These are phyloP conservation scores for Cephus spinipes DNA, from an alignment of 2,888 invertebrate genomes.

Conservation along the genomic window DNA sequence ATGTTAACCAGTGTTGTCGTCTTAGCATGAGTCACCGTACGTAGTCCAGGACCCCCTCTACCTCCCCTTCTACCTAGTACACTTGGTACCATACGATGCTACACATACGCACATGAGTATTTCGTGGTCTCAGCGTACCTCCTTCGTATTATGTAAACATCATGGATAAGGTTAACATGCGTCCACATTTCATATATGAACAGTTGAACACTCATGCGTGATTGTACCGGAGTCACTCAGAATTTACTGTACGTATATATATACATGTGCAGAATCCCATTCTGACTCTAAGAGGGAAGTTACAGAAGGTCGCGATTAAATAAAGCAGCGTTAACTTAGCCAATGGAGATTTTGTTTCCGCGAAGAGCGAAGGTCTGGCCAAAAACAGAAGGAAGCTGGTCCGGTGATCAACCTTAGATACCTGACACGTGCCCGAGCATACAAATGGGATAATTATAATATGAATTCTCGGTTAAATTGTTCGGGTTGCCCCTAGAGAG, in stretches of 20 bases:
- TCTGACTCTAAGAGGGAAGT: background rate
- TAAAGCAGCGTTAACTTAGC: background rate
- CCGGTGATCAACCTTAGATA: background rate
- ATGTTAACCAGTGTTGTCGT: conserved; percentile 3
- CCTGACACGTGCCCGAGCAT: background rate
- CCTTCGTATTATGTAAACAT: conserved; percentile 1
- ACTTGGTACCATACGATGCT: background rate
- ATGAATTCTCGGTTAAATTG: background rate
- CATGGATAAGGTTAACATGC: background rate
- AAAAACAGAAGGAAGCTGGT: background rate
- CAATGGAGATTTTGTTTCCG: background rate
- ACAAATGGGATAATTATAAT: background rate
- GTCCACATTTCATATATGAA: background rate
- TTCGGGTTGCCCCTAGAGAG: background rate
- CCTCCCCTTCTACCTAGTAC: background rate
- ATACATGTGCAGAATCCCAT: background rate
- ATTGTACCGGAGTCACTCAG: background rate
- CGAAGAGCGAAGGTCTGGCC: background rate
- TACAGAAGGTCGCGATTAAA: background rate
- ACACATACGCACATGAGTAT: background rate
- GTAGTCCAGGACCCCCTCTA: background rate
- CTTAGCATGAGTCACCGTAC: conserved; percentile 2
- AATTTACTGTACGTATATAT: too few species aligned
- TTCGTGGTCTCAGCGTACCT: background rate
- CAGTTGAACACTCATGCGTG: background rate